Conservation (phyloP, 1,140 invertebrate genomes). For the Thaumetopoea pityocampa region DNA sequence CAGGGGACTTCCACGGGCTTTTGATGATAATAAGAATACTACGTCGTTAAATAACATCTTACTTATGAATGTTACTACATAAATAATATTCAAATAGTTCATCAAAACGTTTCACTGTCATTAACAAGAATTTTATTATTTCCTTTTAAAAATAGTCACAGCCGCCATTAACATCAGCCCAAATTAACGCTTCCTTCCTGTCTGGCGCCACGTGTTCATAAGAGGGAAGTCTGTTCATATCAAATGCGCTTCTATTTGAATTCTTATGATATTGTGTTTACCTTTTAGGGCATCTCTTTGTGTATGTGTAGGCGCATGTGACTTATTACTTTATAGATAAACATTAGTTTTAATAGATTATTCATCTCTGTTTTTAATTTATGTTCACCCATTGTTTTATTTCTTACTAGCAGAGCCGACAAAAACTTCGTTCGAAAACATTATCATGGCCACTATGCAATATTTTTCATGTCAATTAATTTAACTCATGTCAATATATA, state of each 20-base stretch:
- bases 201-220: conserved; percentile 25
- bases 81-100: not conserved
- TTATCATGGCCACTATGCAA: not conserved
- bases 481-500: too few species aligned
- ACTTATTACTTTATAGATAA: conserved; percentile 6
- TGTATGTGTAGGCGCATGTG: conserved; percentile 1
- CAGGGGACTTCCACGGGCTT: too few species aligned
- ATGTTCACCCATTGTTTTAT: too few species aligned
- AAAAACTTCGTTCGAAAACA: not conserved
- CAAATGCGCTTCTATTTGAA: conserved; percentile 15
- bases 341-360: too few species aligned
- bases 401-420: not conserved
- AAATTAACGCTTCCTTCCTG: conserved; percentile 31
- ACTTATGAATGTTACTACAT: not conserved
- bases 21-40: too few species aligned
- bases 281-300: conserved; percentile 2
- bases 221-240: conserved; percentile 21
- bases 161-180: conserved; percentile 5
- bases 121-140: conserved; percentile 8
- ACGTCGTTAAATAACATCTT: too few species aligned
- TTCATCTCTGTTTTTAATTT: too few species aligned
- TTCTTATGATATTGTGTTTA: conserved; percentile 14
- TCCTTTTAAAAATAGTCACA: conserved; percentile 4
- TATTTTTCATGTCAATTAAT: too few species aligned
- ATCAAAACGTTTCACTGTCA: too few species aligned